Base-by-base conservation (phyloP, 53 echinoderm and acorn worm species). In the Holothuria leucospilota region DNA sequence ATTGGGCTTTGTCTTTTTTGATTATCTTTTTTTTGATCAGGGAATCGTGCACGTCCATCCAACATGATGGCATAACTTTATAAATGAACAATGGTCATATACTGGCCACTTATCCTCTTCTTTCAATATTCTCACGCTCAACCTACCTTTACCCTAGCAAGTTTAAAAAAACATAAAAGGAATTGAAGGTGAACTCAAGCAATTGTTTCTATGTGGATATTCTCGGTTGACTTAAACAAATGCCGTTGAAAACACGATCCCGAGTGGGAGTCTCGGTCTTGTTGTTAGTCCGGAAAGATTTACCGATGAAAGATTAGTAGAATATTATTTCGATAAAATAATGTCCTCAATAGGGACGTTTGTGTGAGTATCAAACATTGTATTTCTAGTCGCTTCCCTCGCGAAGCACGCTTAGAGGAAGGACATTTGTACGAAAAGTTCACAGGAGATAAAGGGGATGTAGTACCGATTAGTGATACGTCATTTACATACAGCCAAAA, bases 91-190 rank as follows among this genome's bases (percentile, higher is more conserved):
- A 63, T 23, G 63, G 63, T 7, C 5, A 63, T 21, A 5, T 21
- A 63, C n/a, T 63, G 12, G 63, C 25, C 63, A 63, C 63, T 25
- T 63, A 5, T 25, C 63, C 25, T 63, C 63, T 23, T 6, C 63
- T 63, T 63, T 63, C 63, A 63, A 25, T 63, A 63, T 25, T 63
- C 63, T 63, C 21, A 25, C 63, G 63, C 21, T 63, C 63, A 63
- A n/a, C n/a, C n/a, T n/a, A 63, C 63, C 63, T 5, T 63, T 63
- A 63, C 63, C 5, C 6, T 63, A 13, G 63, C 63, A 63, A 21
- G 63, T 63, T 63, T 63, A 7, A 4, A 63, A 63, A 21, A 63
- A 63, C 5, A 5, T 63, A 23, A 63, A 25, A 25, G 63, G 63
- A 25, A 25, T 63, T 7, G 63, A 6, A 63, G 5, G 63, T 63